Base-by-base conservation (phyloP, 2,113 vertebrate genomes). In the Sula dactylatra region DNA sequence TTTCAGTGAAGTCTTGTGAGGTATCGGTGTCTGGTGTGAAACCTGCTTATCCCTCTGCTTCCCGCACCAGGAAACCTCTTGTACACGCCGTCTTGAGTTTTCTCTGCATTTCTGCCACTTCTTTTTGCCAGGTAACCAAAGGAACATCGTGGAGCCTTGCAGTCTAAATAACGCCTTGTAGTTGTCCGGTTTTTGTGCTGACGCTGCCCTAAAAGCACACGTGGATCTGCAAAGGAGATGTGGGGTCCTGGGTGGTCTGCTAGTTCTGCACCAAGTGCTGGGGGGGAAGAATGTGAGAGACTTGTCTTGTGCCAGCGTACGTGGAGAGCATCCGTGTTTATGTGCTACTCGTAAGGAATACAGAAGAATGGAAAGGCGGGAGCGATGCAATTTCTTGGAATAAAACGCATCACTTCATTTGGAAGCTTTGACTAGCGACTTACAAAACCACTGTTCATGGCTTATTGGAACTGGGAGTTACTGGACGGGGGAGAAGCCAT, bases 381-480 rank as follows among this genome's bases (percentile, higher is more conserved):
- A 40, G 54, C 44, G 25, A 7, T 65, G n/a, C 25, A 16, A 2
- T 31, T 50, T 25, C 8, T 59, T 15, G 29, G 13, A 24, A 22
- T 42, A 5, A 42, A 67, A 16, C 19, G 2, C 4, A 11, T 8
- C 8, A 0, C 24, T 42, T 67, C 6, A 3, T 25, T 13, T 25
- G 29, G 29, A 34, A 34, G 42, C 21, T 31, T 21, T 64, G 76
- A 9, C 5, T 38, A 27, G 58, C 26, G 58, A 40, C 20, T 25
- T 42, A 4, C 0, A 8, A 62, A 61, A 27, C 1, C 14, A 3
- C 22, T 13, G 24, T 64, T 32, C 20, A 2, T 27, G 19, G 62
- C 20, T 29, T 11, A 7, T 61, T 0, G 4, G 34, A 45, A 24
- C 10, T 9, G 54, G 62, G 59, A 31, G 29, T n/a, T 71, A 10